Evolutionary conservation across 2,888 invertebrate genomes (phyloP).

Genomic region (Chrysolina americana): DNA sequence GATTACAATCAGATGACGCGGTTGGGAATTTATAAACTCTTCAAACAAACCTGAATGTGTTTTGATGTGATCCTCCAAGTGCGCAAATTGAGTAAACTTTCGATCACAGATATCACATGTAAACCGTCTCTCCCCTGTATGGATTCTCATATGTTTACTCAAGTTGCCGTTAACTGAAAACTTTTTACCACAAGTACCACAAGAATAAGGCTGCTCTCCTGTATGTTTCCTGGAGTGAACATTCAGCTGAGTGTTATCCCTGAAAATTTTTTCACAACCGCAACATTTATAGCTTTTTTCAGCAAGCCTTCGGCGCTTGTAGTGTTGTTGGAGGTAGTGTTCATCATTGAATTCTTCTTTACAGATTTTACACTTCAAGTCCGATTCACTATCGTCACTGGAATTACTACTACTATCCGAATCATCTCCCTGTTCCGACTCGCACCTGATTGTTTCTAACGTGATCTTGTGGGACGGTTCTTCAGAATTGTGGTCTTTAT

Average conservation of each 20-base stretch:
- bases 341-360: slow-evolving; percentile 53
- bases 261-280: slow-evolving; percentile 62
- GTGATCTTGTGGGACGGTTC: slow-evolving; percentile 16
- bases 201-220: slow-evolving; percentile 65
- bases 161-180: slow-evolving; percentile 66
- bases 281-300: slow-evolving; percentile 61
- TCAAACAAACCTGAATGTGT: slow-evolving; percentile 60
- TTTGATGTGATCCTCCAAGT: slow-evolving; percentile 64
- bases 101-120: slow-evolving; percentile 63
- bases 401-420: slow-evolving; percentile 36
- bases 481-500: slow-evolving; percentile 5
- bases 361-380: slow-evolving; percentile 60
- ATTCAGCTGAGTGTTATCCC: slow-evolving; percentile 64
- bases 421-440: slow-evolving; percentile 1
- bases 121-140: slow-evolving; percentile 63
- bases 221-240: slow-evolving; percentile 64
- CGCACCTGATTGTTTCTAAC: neutral
- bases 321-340: slow-evolving; percentile 55
- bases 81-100: slow-evolving; percentile 65
- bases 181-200: slow-evolving; percentile 61
- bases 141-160: slow-evolving; percentile 64
- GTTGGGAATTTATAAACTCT: neutral
- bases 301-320: slow-evolving; percentile 54
- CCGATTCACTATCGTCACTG: slow-evolving; percentile 40
- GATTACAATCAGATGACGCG: too few relatives aligned